Percentiles rank a stretch among this genome's conserved stretches.
phyloP scores from a whole-genome alignment of 2,113 vertebrate genomes.

The Grammomys surdaster region DNA sequence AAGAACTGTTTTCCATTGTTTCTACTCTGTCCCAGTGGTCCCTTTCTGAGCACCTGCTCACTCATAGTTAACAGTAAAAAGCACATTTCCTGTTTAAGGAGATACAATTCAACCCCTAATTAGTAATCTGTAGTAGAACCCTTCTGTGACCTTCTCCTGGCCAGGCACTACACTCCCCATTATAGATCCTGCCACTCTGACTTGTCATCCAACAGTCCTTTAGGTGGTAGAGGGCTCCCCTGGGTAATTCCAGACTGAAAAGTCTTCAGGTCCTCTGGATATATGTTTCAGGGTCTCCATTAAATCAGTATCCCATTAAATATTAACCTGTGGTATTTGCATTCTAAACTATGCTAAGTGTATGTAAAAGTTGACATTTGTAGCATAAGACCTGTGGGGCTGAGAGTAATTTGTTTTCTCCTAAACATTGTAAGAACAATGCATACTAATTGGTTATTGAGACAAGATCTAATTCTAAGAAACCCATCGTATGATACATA shows the following conservation, averaged over 20 bases:
- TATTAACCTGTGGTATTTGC: constrained; percentile 21
- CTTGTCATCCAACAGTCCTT: neutral
- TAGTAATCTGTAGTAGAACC: neutral
- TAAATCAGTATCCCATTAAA: neutral
- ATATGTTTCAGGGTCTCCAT: neutral
- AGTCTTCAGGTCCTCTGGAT: neutral
- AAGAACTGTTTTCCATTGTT: neutral
- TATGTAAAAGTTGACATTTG: constrained; percentile 30
- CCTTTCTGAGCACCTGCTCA: neutral
- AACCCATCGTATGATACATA: constrained; percentile 17
- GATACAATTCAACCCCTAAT: neutral
- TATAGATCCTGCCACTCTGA: neutral
- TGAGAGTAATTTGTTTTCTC: constrained; percentile 32
- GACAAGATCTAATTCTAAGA: neutral
- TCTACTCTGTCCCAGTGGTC: neutral
- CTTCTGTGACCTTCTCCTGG: neutral
- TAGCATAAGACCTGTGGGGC: neutral
- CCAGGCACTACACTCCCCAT: neutral
- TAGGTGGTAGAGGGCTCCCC: neutral
- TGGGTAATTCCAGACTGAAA: neutral
- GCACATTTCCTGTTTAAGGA: neutral
- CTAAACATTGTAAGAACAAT: constrained; percentile 1
- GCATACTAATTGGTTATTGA: neutral
- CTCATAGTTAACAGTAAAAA: neutral
- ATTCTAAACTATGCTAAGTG: constrained; percentile 13